Base-by-base conservation (phyloP, 2,888 invertebrate species). In the Orchestes rusci region DNA sequence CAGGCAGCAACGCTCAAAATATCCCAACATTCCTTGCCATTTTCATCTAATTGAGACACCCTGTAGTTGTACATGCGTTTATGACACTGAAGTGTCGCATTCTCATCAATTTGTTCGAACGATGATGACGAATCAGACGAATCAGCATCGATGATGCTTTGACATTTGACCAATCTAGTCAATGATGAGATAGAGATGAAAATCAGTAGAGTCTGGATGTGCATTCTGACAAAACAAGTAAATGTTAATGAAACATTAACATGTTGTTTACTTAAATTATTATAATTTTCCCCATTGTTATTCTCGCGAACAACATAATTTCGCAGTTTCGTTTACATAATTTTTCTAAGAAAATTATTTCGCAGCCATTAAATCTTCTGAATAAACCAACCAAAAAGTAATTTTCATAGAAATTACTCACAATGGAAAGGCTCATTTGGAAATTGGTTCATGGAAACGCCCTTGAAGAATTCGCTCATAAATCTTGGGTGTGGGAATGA, bases 1-100 rank as follows among this genome's bases (percentile, higher is more conserved):
- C 89, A 89, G 1, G 84, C 81, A 62, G 80, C 77, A 1, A 87
- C 84, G 28, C 79, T 78, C 8, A 89, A 74, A 39, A 73, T 72
- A 58, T 85, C 88, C 80, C 83, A 84, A 62, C 89, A 89, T 45
- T 76, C 74, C 10, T 75, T 73, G 0, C 85, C 84, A 18, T 72
- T 70, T 17, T 70, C 70, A 56, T 82, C 82, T 1, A 69, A 64
- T 56, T 80, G 81, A 4, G 77, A 76, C 1, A 84, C 83, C 34
- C 74, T 73, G 54, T 80, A 82, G 1, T 77, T 75, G 62, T 84
- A 82, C 20, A 79, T 64, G 3, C 80, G 72, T 27, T 77, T 72
- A 60, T 80, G 78, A 56, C 87, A 87, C 43, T 77, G 76, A n/a
- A 82, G 64, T 2, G 78, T 77, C 4, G 27, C 7, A 17, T 39